Conservation (phyloP, 2,888 invertebrate genomes). For the Sphaerophoria rueppellii region DNA sequence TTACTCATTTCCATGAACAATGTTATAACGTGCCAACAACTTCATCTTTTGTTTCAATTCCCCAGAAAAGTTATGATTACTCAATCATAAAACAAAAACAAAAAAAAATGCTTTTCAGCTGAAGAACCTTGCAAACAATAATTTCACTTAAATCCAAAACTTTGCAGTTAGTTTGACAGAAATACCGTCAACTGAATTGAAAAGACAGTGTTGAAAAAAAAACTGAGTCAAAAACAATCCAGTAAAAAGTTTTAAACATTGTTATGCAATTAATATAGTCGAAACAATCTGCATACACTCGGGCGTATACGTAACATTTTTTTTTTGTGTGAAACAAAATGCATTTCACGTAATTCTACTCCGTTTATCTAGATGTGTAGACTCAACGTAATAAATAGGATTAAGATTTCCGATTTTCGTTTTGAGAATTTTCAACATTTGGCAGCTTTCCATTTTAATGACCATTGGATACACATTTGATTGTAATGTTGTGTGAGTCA, state of each 20-base stretch:
- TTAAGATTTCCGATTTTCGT: slow-evolving; percentile 53
- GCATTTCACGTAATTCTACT: slow-evolving; percentile 53
- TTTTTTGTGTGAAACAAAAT: not conserved
- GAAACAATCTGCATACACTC: slow-evolving; percentile 32
- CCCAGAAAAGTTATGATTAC: not conserved
- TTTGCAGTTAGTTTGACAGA: slow-evolving; percentile 35
- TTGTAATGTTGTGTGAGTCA: not conserved
- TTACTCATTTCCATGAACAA: not conserved
- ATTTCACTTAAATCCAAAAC: not conserved
- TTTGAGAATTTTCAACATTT: slow-evolving; percentile 47
- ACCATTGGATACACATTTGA: slow-evolving; percentile 29
- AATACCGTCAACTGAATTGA: slow-evolving; percentile 36
- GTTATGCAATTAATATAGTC: slow-evolving; percentile 37
- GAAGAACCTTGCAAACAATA: not conserved
- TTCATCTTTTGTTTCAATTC: not conserved
- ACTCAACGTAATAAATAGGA: slow-evolving; percentile 50
- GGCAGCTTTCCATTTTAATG: slow-evolving; percentile 63
- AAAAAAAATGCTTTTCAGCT: slow-evolving; percentile 3
- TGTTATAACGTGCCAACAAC: not conserved
- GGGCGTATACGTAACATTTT: slow-evolving; percentile 51
- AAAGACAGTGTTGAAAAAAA: not conserved
- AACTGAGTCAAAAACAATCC: not conserved
- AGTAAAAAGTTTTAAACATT: not conserved
- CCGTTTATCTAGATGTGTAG: slow-evolving; percentile 18
- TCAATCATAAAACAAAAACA: not conserved